Conservation (phyloP, 2,797 vertebrate species). For the Gymnopithys bicolor region DNA sequence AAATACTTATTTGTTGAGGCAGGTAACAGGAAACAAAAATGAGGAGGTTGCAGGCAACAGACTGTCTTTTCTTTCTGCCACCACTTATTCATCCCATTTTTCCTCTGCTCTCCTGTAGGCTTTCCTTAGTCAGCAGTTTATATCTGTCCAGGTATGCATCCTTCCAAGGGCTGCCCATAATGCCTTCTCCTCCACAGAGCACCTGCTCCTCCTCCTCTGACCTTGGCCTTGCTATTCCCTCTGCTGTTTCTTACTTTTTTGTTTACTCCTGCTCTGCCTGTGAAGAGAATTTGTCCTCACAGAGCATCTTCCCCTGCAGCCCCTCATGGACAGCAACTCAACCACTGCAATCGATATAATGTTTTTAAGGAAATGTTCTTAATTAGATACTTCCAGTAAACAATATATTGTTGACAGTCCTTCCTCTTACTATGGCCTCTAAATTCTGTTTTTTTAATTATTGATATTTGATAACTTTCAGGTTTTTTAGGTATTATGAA, state of each 20-base stretch:
- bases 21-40: neutral
- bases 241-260: neutral
- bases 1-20: neutral
- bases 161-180: neutral
- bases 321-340: neutral
- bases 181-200: neutral
- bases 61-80: neutral
- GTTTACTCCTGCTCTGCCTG: neutral
- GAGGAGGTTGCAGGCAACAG: neutral
- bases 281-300: neutral
- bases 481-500: neutral
- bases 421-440: neutral
- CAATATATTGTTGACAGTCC: neutral
- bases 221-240: neutral
- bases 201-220: neutral
- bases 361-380: neutral
- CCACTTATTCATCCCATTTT: neutral
- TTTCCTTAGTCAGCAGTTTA: neutral
- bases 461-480: neutral
- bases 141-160: accelerated
- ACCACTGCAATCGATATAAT: neutral
- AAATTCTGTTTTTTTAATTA: neutral
- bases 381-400: neutral
- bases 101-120: accelerated
- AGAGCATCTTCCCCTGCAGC: accelerated